Conservation (phyloP, 2,113 vertebrate genomes). For the Thalassoma bifasciatum region DNA sequence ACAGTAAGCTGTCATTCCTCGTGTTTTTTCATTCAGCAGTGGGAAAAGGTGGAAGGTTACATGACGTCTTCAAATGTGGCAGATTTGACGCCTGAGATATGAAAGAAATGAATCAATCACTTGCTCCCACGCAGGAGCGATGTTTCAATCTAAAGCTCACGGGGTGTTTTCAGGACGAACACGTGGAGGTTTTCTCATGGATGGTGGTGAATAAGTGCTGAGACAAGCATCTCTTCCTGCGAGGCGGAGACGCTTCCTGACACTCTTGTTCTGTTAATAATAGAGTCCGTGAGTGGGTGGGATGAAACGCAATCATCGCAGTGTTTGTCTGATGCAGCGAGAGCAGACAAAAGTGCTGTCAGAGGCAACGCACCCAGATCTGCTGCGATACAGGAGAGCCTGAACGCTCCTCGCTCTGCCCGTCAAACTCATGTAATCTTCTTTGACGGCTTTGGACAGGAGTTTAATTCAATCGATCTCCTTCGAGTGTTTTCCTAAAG, state of each 20-base stretch:
- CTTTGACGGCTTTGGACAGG: slow-evolving; percentile 8
- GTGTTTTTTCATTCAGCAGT: slow-evolving; percentile 22
- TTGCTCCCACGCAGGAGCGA: neutral
- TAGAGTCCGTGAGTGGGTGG: slow-evolving; percentile 43
- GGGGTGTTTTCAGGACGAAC: slow-evolving; percentile 14
- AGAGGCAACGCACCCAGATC: slow-evolving; percentile 20
- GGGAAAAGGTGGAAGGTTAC: slow-evolving; percentile 12
- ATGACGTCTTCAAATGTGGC: slow-evolving; percentile 18
- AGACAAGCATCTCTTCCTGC: slow-evolving; percentile 45
- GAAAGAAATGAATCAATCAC: slow-evolving; percentile 19
- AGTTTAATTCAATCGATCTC: slow-evolving; percentile 15
- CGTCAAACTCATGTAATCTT: neutral
- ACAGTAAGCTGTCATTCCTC: slow-evolving; percentile 8
- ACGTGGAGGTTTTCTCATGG: neutral
- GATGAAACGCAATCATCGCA: slow-evolving; percentile 47
- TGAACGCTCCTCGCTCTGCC: slow-evolving; percentile 6
- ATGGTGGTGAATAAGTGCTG: slow-evolving; percentile 40
- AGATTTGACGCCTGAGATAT: slow-evolving; percentile 7
- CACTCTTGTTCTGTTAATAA: slow-evolving; percentile 57
- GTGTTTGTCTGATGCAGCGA: slow-evolving; percentile 44
- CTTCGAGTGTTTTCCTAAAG: slow-evolving; percentile 22
- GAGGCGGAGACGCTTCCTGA: slow-evolving; percentile 20
- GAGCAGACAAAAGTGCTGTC: slow-evolving; percentile 48
- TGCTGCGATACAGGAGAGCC: neutral
- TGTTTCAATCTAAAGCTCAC: slow-evolving; percentile 22